phyloP scores from a whole-genome alignment of 2,113 vertebrate species.

The Leptobrachium ailaonicum region DNA sequence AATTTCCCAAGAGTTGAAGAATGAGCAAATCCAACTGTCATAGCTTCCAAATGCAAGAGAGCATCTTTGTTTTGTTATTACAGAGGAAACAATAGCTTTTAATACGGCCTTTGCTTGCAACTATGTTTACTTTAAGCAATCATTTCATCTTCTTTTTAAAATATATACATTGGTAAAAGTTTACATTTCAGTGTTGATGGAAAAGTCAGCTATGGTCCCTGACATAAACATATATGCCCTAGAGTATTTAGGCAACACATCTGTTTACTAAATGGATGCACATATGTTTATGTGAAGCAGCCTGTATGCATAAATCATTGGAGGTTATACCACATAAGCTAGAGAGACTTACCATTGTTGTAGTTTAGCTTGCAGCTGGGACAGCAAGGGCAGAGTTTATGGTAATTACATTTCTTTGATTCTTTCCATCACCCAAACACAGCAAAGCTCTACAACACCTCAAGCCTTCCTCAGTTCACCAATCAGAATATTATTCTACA shows the following conservation, averaged over 20 bases:
- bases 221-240: not conserved
- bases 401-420: no score
- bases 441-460: no score
- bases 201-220: not conserved
- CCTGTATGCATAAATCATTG: not conserved
- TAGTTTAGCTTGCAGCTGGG: no score
- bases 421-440: no score
- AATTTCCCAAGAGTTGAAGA: no score
- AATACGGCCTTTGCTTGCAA: not conserved
- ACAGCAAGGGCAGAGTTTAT: no score
- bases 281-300: not conserved
- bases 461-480: no score
- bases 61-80: no score
- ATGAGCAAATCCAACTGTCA: no score
- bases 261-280: not conserved
- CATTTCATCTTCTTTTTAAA: not conserved
- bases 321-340: not conserved
- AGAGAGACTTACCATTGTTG: not conserved
- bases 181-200: constrained; percentile 5
- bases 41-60: no score
- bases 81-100: not conserved
- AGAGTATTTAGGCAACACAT: constrained; percentile 18
- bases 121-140: not conserved
- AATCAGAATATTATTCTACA: no score
- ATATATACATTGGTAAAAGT: constrained; percentile 3